Evolutionary conservation across 2,113 vertebrate genomes (phyloP).

Genomic region (Vicugna pacos): DNA sequence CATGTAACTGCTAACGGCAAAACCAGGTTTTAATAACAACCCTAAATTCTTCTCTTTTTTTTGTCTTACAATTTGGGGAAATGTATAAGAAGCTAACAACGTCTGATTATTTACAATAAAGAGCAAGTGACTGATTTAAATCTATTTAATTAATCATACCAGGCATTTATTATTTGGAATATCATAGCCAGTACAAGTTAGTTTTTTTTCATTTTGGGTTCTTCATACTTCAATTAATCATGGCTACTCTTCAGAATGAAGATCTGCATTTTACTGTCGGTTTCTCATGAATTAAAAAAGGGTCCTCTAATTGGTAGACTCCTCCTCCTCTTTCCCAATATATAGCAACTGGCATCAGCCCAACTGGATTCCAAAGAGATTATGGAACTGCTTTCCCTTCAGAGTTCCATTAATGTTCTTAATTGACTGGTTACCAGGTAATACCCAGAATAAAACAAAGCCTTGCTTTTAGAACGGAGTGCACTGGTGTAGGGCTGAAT

Average conservation of each 20-base stretch:
- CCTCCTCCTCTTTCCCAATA: slow-evolving; percentile 43
- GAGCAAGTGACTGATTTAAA: slow-evolving; percentile 18
- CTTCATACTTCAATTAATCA: slow-evolving; percentile 57
- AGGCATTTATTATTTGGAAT: slow-evolving; percentile 29
- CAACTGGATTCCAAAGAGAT: slow-evolving; percentile 39
- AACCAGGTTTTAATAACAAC: not conserved
- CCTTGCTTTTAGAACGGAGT: not conserved
- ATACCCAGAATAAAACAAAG: slow-evolving; percentile 56
- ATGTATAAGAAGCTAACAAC: slow-evolving; percentile 10
- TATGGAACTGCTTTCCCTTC: slow-evolving; percentile 49
- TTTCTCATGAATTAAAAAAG: slow-evolving; percentile 49
- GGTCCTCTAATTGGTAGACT: slow-evolving; percentile 47
- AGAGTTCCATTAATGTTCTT: slow-evolving; percentile 55
- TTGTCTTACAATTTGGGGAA: slow-evolving; percentile 21
- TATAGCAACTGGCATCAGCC: slow-evolving; percentile 5
- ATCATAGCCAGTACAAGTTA: not conserved
- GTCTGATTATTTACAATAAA: slow-evolving; percentile 9
- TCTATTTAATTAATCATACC: not conserved
- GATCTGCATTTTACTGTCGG: not conserved
- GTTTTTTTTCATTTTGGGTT: slow-evolving; percentile 8
- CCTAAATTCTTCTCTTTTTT: slow-evolving; percentile 15
- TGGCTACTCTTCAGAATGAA: slow-evolving; percentile 30
- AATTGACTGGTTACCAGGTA: slow-evolving; percentile 67
- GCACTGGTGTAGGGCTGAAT: not conserved
- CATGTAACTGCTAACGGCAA: not conserved